Conservation (phyloP, 2,113 vertebrate genomes). For the Poecilia latipinna region DNA sequence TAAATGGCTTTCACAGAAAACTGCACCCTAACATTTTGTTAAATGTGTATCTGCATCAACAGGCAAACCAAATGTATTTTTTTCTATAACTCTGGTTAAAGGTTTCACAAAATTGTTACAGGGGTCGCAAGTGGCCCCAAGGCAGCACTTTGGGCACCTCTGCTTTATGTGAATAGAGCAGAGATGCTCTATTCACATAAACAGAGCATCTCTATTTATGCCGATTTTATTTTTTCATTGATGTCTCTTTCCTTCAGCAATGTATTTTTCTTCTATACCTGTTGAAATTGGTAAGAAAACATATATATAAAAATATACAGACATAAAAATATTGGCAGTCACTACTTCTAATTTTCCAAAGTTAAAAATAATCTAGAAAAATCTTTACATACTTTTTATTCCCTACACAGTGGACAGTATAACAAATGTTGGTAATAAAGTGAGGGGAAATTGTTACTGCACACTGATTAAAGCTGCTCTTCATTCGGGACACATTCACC, state of each 20-base stretch:
- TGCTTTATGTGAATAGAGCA: neutral
- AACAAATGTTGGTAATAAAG: neutral
- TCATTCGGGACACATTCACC: conserved; percentile 16
- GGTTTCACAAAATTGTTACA: neutral
- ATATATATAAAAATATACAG: too few species aligned
- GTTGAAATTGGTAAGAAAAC: neutral
- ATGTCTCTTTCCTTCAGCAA: neutral
- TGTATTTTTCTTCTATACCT: conserved; percentile 8
- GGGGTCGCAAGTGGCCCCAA: neutral
- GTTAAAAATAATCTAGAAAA: neutral
- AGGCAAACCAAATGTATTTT: too few species aligned
- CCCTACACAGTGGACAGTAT: neutral
- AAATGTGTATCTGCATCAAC: neutral
- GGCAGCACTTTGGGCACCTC: neutral
- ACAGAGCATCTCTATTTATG: too few species aligned
- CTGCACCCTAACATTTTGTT: neutral
- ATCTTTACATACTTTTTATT: neutral
- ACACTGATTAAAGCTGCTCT: neutral
- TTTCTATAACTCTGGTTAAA: neutral
- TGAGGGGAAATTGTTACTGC: neutral
- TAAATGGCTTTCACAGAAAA: neutral
- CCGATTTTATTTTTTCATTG: neutral
- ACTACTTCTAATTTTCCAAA: neutral
- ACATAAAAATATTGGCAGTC: neutral
- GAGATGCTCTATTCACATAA: too few species aligned